A percentile compares a stretch with the other conserved stretches of the same genome.
phyloP scores from a whole-genome alignment of 2,797 vertebrate species.

The Poecilia velifera region DNA sequence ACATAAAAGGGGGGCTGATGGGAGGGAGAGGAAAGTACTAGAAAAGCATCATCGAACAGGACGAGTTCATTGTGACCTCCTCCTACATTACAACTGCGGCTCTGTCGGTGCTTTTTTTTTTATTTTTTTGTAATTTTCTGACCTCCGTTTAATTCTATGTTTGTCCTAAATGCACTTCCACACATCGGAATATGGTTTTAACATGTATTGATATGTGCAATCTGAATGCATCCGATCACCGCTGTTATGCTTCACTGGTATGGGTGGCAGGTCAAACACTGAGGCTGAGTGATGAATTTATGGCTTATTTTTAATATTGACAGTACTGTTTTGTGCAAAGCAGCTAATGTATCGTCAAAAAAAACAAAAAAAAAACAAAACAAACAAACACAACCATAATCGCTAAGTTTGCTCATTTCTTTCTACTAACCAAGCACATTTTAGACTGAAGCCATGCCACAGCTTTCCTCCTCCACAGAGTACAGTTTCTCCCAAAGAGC shows the following conservation, averaged over 20 bases:
- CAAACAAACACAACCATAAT: constrained; percentile 11
- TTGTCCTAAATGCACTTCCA: constrained; percentile 41
- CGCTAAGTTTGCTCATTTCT: constrained; percentile 22
- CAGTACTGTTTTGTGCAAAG: constrained; percentile 43
- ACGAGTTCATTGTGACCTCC: constrained; percentile 61
- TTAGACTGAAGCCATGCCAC: constrained; percentile 34
- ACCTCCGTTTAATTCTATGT: constrained; percentile 28
- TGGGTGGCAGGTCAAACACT: constrained; percentile 27
- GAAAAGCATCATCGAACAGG: constrained; percentile 64
- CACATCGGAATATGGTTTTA: constrained; percentile 28
- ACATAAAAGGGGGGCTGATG: constrained; percentile 48
- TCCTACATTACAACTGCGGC: constrained; percentile 49
- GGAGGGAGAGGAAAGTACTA: constrained; percentile 58
- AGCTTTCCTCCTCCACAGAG: constrained; percentile 65
- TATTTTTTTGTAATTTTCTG: constrained; percentile 12
- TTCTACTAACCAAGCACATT: constrained; percentile 40
- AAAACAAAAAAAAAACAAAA: constrained; percentile 27
- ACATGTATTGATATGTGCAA: constrained; percentile 44
- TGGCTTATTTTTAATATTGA: constrained; percentile 37
- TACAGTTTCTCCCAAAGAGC: constrained; percentile 64
- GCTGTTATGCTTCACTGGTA: constrained; percentile 24
- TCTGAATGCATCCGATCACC: constrained; percentile 35
- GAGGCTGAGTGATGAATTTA: constrained; percentile 42
- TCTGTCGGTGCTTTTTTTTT: constrained; percentile 47
- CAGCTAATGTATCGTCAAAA: constrained; percentile 34